A percentile compares a stretch with the other conserved stretches of the same genome.
Conservation (phyloP, 2,888 invertebrate genomes). For the Caenorhabditis macrosperma region DNA sequence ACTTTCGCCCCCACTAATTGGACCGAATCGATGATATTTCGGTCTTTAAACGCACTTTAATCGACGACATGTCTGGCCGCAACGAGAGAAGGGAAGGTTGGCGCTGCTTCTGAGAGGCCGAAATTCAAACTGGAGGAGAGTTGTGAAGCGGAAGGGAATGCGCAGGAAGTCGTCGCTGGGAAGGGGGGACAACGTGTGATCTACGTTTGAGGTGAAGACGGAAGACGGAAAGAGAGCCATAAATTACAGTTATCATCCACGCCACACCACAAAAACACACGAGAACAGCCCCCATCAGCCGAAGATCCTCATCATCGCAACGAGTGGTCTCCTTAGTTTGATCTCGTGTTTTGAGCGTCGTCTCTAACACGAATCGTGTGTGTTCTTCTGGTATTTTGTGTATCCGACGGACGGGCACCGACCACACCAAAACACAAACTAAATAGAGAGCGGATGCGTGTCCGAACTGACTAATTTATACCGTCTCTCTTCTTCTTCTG, state of each 20-base stretch:
- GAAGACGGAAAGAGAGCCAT: background rate
- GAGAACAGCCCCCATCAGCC: too few species aligned
- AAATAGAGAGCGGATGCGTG: constrained; percentile 43
- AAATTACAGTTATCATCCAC: constrained; percentile 8
- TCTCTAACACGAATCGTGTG: background rate
- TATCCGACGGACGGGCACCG: too few species aligned
- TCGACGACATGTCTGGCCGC: constrained; percentile 37
- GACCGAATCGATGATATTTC: constrained; percentile 15
- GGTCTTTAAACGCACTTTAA: constrained; percentile 50
- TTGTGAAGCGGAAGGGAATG: constrained; percentile 47
- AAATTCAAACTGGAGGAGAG: background rate
- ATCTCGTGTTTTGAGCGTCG: constrained; percentile 33
- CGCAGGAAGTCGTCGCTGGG: too few species aligned
- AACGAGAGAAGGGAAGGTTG: background rate
- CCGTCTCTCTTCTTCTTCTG: background rate
- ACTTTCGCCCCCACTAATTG: background rate
- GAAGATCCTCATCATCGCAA: too few species aligned
- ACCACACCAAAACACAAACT: constrained; percentile 52
- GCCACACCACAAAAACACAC: too few species aligned
- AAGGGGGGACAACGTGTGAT: constrained; percentile 12
- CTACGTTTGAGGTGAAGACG: constrained; percentile 28
- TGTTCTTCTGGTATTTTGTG: background rate
- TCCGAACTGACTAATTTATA: constrained; percentile 40
- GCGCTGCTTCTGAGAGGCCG: background rate
- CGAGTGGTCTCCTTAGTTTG: background rate